Percentiles rank a stretch among this genome's conserved stretches.
Evolutionary conservation across 2,797 vertebrate genomes (phyloP).

Genomic region (Onychomys leucogaster): DNA sequence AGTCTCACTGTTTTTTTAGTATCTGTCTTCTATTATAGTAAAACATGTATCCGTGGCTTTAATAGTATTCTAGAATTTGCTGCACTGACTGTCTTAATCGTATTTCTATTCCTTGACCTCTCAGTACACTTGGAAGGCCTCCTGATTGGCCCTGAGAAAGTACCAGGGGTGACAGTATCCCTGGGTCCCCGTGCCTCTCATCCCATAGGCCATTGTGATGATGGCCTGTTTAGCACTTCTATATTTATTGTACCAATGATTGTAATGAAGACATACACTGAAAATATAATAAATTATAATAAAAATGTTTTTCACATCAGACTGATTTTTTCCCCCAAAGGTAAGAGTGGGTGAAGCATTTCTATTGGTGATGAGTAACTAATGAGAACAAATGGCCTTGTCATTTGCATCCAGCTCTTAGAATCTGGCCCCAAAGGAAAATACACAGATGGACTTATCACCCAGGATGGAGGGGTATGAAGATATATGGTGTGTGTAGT

Average conservation of each 20-base stretch:
- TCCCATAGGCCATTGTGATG: background rate
- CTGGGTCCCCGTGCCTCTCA: background rate
- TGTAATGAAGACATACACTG: slow-evolving; percentile 61
- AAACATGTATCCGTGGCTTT: background rate
- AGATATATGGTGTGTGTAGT: background rate
- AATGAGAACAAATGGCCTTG: background rate
- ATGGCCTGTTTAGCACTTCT: slow-evolving; percentile 3
- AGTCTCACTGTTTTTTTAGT: background rate
- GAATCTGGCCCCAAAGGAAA: slow-evolving; percentile 5
- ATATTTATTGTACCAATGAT: slow-evolving; percentile 76
- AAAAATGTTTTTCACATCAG: slow-evolving; percentile 70
- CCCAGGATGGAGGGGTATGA: background rate
- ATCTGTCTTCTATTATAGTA: background rate
- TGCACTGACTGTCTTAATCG: background rate
- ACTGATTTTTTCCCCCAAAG: background rate
- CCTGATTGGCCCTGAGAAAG: background rate
- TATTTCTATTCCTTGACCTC: background rate
- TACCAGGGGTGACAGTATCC: background rate
- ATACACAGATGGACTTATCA: background rate
- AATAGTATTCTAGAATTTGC: background rate
- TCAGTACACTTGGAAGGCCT: background rate
- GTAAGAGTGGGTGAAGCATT: background rate
- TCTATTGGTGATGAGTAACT: background rate
- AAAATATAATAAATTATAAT: slow-evolving; percentile 72
- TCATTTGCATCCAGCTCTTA: background rate